Base-by-base conservation (phyloP, 2,888 invertebrate genomes). In the Embidobia sp. region DNA sequence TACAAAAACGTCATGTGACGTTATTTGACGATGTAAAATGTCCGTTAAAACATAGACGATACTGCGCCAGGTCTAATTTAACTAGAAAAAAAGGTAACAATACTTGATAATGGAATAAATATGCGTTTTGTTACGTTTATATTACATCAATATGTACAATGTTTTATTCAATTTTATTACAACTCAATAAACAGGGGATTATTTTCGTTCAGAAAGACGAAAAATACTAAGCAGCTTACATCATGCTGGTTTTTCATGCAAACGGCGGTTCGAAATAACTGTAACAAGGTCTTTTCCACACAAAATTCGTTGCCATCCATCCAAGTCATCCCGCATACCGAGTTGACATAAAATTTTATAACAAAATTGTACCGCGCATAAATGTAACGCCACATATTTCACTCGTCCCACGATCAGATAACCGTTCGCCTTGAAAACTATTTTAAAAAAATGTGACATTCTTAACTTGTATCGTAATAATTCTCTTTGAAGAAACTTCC, bases 371-470 rank as follows among this genome's bases (percentile, higher is more conserved):
- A 33, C 29, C 49, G 64, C 31, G 6, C 22, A 42, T 64, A 33
- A 63, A 64, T 31, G 63, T 57, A 73, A 37, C 53, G 49, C 35
- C 48, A 49, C 48, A 59, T 64, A 64, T 64, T 55, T 40, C 11
- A 63, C 15, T 48, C 16, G 37, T 40, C 8, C 19, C 33, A 66
- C 40, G 59, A 51, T 66, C 74, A 74, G 74, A 66, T 67, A 74
- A 59, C 57, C 18, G 16, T 35, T 57, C 66, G 27, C 66, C 74
- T 74, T 61, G 66, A 51, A 44, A 59, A 59, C 18, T 49, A 66
- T 73, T 66, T n/a, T 73, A 53, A 73, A 66, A 73, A 73, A 73
- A 49, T 57, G 64, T 73, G 64, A 64, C 64, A 73, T 73, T 73
- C 57, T 51, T 73, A 29, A 11, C 5, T 16, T 10, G 15, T 8